Percentiles rank a stretch among this genome's conserved stretches.
These are phyloP conservation scores for Eilema caniola DNA, from an alignment of 2,888 invertebrate species.

Conservation along the genomic window DNA sequence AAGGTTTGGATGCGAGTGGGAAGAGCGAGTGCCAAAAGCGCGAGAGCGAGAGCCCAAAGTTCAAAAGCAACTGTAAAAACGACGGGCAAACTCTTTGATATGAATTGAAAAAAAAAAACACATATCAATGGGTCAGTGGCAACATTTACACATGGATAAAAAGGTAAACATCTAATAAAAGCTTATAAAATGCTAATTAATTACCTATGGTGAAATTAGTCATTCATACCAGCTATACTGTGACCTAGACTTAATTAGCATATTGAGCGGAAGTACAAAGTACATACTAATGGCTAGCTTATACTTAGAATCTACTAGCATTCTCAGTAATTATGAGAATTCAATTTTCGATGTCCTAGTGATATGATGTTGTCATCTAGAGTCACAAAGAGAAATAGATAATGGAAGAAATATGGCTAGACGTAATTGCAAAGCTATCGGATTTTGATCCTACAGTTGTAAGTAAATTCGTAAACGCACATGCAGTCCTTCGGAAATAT, in stretches of 20 bases:
- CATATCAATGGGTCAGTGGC: too few relatives aligned
- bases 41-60: background rate
- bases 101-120: too few relatives aligned
- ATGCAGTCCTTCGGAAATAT: too few relatives aligned
- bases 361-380: background rate
- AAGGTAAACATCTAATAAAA: background rate
- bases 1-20: too few relatives aligned
- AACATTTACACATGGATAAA: background rate
- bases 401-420: too few relatives aligned
- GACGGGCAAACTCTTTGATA: too few relatives aligned
- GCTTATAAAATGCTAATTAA: background rate
- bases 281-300: background rate
- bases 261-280: conserved; percentile 8
- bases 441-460: too few relatives aligned
- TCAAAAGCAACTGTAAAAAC: too few relatives aligned
- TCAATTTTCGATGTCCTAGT: background rate
- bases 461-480: too few relatives aligned
- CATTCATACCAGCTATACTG: background rate
- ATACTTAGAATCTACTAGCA: background rate
- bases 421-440: too few relatives aligned
- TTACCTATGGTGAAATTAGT: conserved; percentile 1
- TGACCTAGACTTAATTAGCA: background rate
- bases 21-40: too few relatives aligned
- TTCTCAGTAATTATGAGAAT: background rate
- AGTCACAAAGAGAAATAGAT: too few relatives aligned